Evolutionary conservation across 2,113 vertebrate species (phyloP).

Genomic region (Hippocampus zosterae): DNA sequence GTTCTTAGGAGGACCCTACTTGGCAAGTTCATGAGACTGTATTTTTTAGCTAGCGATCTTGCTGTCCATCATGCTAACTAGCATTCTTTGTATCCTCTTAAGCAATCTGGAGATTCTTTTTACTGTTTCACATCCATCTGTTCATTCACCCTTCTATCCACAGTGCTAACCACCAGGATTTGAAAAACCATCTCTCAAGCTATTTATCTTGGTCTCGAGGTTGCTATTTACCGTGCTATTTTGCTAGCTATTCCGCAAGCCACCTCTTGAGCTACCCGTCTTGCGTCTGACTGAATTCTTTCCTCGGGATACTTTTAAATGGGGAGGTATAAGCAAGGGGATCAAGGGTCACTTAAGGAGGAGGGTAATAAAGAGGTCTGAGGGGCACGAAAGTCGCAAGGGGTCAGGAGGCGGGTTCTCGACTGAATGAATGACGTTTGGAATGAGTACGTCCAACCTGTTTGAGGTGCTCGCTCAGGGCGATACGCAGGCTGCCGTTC

Average conservation of each 20-base stretch:
- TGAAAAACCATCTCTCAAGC: neutral
- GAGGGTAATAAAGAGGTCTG: no score
- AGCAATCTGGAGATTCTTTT: no score
- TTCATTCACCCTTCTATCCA: no score
- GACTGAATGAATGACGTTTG: neutral
- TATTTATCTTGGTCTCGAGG: neutral
- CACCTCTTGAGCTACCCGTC: neutral
- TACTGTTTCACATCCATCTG: no score
- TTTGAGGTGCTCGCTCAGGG: conserved; percentile 94
- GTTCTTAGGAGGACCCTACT: no score
- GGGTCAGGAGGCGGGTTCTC: neutral
- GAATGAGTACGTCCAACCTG: conserved; percentile 74
- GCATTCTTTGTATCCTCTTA: no score
- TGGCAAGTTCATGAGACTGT: no score
- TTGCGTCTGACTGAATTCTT: neutral
- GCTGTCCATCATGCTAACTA: no score
- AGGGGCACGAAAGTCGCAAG: neutral
- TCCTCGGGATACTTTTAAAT: neutral
- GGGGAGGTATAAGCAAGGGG: neutral
- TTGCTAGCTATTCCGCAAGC: neutral
- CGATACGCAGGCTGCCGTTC: conserved; percentile 90
- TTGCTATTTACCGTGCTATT: neutral
- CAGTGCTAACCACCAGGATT: no score
- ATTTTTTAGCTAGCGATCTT: no score
- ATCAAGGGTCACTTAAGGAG: neutral